phyloP scores from a whole-genome alignment of 1,140 invertebrate genomes.

The Onthophagus taurus region DNA sequence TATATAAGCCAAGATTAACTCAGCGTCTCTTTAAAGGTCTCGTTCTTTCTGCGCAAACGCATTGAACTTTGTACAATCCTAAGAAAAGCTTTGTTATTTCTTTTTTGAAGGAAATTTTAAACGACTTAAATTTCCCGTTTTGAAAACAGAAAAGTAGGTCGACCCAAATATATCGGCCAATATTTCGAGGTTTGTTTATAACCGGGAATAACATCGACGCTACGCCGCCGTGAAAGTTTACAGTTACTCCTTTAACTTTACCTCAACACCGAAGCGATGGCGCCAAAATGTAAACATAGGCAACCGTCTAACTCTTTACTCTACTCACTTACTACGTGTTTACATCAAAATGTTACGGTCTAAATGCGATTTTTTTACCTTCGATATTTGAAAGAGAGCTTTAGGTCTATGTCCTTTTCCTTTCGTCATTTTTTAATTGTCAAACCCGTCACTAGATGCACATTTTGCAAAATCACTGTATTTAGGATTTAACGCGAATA shows the following conservation, averaged over 20 bases:
- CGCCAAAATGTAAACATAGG: background rate
- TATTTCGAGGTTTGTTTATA: too few species aligned
- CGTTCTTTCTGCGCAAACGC: too few species aligned
- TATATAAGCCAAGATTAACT: too few species aligned
- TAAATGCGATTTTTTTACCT: constrained; percentile 37
- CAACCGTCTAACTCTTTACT: background rate
- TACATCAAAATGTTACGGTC: constrained; percentile 2
- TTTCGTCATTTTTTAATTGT: constrained; percentile 25
- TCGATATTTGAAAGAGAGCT: constrained; percentile 49
- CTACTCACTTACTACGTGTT: too few species aligned
- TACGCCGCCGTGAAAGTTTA: background rate
- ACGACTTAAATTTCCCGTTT: too few species aligned
- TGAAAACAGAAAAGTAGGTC: too few species aligned
- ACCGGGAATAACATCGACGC: background rate
- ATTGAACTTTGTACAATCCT: too few species aligned
- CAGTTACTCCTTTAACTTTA: background rate
- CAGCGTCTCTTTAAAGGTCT: too few species aligned
- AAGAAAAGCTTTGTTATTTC: too few species aligned
- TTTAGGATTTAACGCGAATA: background rate
- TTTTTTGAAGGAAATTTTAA: too few species aligned
- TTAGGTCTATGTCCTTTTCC: constrained; percentile 26
- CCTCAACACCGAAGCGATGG: background rate
- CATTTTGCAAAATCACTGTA: constrained; percentile 5
- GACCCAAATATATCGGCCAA: too few species aligned
- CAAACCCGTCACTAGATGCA: background rate